Evolutionary conservation across 2,113 vertebrate genomes (phyloP).

Genomic region (Hymenochirus boettgeri): DNA sequence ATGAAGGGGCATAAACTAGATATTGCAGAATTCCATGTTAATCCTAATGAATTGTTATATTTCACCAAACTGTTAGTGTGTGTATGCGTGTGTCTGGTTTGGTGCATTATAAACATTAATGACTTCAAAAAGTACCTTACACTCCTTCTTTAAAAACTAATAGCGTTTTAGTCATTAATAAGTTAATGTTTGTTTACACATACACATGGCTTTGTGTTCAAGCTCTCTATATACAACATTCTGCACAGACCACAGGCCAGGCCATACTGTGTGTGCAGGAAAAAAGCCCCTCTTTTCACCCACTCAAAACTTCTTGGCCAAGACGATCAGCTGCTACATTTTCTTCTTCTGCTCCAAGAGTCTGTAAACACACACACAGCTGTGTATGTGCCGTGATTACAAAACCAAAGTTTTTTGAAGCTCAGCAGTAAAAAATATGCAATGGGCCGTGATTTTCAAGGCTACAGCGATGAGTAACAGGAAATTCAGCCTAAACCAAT

Average conservation of each 20-base stretch:
- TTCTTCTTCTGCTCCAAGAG: conserved; percentile 41
- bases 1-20: too few relatives aligned
- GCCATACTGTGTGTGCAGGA: not conserved
- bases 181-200: not conserved
- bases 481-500: conserved; percentile 20
- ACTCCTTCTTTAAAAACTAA: too few relatives aligned
- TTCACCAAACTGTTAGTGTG: too few relatives aligned
- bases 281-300: conserved; percentile 3
- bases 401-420: conserved; percentile 41
- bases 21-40: too few relatives aligned
- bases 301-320: conserved; percentile 1
- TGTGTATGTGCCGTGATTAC: conserved; percentile 42
- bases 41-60: too few relatives aligned
- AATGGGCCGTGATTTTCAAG: conserved; percentile 17
- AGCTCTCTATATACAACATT: too few relatives aligned
- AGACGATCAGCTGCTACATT: accelerated
- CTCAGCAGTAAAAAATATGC: conserved; percentile 26
- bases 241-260: not conserved
- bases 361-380: conserved; percentile 44
- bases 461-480: conserved; percentile 31
- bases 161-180: too few relatives aligned
- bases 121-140: too few relatives aligned
- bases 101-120: too few relatives aligned
- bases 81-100: too few relatives aligned
- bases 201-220: too few relatives aligned